phyloP scores from a whole-genome alignment of 2,888 invertebrate species.

The Ecdyonurus torrentis region DNA sequence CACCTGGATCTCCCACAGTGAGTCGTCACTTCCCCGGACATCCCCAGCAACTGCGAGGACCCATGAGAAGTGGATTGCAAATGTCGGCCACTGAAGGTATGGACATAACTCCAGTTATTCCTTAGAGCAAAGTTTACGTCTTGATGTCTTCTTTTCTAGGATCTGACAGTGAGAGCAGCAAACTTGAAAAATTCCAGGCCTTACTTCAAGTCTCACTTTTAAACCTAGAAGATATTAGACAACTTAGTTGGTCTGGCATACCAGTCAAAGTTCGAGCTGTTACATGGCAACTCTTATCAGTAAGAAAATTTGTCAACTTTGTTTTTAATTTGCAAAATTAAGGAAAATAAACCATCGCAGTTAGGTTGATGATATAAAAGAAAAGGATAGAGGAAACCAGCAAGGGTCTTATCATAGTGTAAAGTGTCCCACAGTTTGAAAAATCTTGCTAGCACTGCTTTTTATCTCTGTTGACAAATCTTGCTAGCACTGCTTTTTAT shows the following conservation, averaged over 20 bases:
- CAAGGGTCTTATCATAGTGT: no score
- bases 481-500: no score
- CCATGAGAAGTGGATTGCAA: conserved; percentile 13
- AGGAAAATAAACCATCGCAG: no score
- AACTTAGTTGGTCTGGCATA: conserved; percentile 92
- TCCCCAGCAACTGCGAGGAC: conserved; percentile 47
- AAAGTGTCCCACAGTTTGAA: no score
- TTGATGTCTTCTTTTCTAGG: conserved; percentile 16
- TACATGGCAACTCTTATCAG: conserved; percentile 48
- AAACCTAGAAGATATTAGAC: conserved; percentile 72
- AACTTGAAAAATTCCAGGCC: conserved; percentile 70
- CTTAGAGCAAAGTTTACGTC: no score
- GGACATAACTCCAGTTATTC: no score
- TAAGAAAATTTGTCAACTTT: no score
- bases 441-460: no score
- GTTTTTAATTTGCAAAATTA: no score
- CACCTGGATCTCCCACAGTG: conserved; percentile 13
- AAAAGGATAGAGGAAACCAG: no score
- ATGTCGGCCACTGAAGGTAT: conserved; percentile 2
- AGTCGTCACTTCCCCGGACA: conserved; percentile 45
- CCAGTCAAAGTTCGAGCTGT: conserved; percentile 66
- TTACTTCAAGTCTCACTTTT: conserved; percentile 58
- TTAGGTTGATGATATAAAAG: no score
- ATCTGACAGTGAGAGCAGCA: conserved; percentile 36
- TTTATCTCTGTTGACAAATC: no score